Evolutionary conservation across 2,888 invertebrate genomes (phyloP), one percentile per base, ranked within the genome.

Genomic region (Choristoneura rosaceana): DNA sequence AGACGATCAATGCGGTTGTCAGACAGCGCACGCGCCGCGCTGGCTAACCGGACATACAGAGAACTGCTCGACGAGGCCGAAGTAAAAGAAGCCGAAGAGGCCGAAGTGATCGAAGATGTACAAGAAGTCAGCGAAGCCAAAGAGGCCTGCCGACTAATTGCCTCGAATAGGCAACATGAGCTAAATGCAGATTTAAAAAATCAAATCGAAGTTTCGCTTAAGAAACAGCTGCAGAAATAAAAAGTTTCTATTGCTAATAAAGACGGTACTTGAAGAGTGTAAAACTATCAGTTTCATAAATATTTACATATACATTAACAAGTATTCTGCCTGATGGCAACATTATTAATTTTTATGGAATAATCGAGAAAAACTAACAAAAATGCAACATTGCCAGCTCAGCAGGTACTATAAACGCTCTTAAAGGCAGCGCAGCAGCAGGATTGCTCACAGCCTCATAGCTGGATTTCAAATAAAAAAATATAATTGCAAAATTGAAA

Each of bases 41-140:
- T 71, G 1, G 33, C 61, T 4, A 71, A 62, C 38, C 60, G 43
- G 4, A 52, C 62, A 0, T 71, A 62, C 45, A 43, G 67, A n/a
- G 71, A 71, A 25, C 62, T 71, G 34, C 61, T 71, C 7, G 71
- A 71, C 55, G 61, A 55, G 15, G 71, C 71, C 34, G 71, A 62
- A 2, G 43, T 59, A 0, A 62, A 62, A n/a, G 71, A 71, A 10
- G 55, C 61, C 10, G 61, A 66, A 55, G 71, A 71, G 15, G 61
- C 55, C 55, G 9, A 0, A 25, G 52, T 38, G 12, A 17, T 1
- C 15, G n/a, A 15, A 17, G 17, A 52, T 8, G 52, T 52, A 15
- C 15, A 15, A 1, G 52, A 52, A 52, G n/a, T 43, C 15, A 60
- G 4, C n/a, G 52, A 34, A 52, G 15, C 17, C n/a, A 25, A 41